These are phyloP conservation scores for Odontesthes bonariensis DNA, from an alignment of 2,113 vertebrate species.

Conservation along the genomic window DNA sequence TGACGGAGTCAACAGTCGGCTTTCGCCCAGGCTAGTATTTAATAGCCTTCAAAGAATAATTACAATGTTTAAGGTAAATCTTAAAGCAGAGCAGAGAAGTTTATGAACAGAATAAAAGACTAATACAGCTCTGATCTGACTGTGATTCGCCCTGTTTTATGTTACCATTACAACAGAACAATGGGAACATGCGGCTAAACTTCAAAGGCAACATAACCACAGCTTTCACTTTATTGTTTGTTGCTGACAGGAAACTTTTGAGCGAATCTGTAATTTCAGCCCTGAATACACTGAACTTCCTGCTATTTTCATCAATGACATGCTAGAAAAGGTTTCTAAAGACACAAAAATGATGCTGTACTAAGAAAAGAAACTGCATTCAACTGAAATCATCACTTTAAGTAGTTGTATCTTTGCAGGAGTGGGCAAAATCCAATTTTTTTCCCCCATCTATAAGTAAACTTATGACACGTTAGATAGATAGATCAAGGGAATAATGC, in stretches of 20 bases:
- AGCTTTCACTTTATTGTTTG: conserved; percentile 29
- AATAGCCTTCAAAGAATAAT: too few species aligned
- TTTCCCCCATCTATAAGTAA: too few species aligned
- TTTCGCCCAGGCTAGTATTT: too few species aligned
- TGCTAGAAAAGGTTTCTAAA: conserved; percentile 1
- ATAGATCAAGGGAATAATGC: too few species aligned
- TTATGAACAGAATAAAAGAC: background rate
- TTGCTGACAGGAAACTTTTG: conserved; percentile 33
- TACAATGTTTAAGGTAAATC: background rate
- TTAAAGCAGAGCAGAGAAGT: background rate
- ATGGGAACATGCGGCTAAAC: background rate
- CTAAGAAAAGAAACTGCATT: too few species aligned
- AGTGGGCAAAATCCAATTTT: too few species aligned
- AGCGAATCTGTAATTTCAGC: conserved; percentile 12
- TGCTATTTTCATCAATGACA: conserved; percentile 8
- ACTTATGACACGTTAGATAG: too few species aligned
- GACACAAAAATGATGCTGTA: too few species aligned
- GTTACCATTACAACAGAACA: background rate
- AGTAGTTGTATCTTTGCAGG: too few species aligned
- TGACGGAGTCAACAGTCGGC: too few species aligned
- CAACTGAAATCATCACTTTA: too few species aligned
- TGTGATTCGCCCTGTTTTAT: background rate
- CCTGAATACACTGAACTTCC: conserved; percentile 18
- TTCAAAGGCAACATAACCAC: conserved; percentile 8
- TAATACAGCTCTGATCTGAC: background rate